These are phyloP conservation scores for Lagopus leucura DNA, from an alignment of 2,113 vertebrate genomes.

Conservation along the genomic window DNA sequence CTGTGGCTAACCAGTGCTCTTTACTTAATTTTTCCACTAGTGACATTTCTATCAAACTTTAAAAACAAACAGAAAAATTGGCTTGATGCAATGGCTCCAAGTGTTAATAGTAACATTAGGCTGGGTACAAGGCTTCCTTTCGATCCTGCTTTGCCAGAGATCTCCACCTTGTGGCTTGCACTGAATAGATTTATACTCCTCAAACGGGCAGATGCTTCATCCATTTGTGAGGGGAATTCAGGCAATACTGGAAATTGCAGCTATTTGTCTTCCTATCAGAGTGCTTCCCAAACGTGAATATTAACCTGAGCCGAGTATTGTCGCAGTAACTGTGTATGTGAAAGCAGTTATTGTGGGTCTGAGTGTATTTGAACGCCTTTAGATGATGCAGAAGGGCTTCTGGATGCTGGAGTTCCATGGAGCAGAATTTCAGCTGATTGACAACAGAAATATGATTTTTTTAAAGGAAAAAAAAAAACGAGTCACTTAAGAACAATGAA, in stretches of 20 bases:
- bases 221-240: background rate
- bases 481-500: no score
- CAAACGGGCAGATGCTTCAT: background rate
- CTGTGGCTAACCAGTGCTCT: constrained; percentile 78
- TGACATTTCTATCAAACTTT: constrained; percentile 84
- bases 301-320: background rate
- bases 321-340: background rate
- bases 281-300: background rate
- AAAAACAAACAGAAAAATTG: constrained; percentile 84
- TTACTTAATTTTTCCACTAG: constrained; percentile 84
- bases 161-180: constrained; percentile 74
- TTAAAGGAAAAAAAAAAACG: background rate
- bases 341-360: background rate
- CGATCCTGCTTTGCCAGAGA: constrained; percentile 68
- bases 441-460: background rate
- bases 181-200: constrained; percentile 28
- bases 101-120: constrained; percentile 80
- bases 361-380: background rate
- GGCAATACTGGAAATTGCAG: background rate
- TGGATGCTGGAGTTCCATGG: background rate
- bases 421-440: background rate
- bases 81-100: constrained; percentile 78
- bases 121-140: constrained; percentile 71
- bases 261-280: background rate
- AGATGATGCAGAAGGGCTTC: background rate